Conservation (phyloP, 2,113 vertebrate genomes). For the Coreoperca whiteheadi region DNA sequence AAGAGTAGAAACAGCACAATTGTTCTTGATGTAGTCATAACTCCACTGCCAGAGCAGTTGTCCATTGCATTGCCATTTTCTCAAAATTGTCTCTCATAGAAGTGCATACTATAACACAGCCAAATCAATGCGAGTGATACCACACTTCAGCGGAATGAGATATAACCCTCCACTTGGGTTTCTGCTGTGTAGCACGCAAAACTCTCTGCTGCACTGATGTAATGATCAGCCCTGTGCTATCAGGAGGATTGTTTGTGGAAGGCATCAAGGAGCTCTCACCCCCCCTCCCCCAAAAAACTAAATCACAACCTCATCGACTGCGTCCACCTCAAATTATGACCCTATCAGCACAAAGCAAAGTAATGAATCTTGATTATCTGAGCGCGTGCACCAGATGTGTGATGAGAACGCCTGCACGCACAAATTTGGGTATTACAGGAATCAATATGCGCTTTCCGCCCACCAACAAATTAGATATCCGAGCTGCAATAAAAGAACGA, state of each 20-base stretch:
- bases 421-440: constrained; percentile 33
- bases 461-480: constrained; percentile 57
- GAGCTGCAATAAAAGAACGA: constrained; percentile 41
- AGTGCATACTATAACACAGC: background rate
- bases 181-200: background rate
- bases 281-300: constrained; percentile 54
- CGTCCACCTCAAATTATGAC: constrained; percentile 51
- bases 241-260: constrained; percentile 46
- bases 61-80: background rate
- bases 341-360: constrained; percentile 53
- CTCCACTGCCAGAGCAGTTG: background rate
- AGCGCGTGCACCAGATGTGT: constrained; percentile 27
- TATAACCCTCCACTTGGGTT: constrained; percentile 11
- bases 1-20: background rate
- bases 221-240: constrained; percentile 8
- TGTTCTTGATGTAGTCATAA: background rate
- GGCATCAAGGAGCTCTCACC: constrained; percentile 29
- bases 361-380: constrained; percentile 46
- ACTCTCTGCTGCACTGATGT: background rate
- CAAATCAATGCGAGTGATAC: constrained; percentile 22
- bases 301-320: constrained; percentile 57
- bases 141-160: constrained; percentile 33
- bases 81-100: background rate
- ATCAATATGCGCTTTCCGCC: constrained; percentile 56
- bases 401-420: constrained; percentile 27